Percentiles rank a stretch among this genome's conserved stretches.
Evolutionary conservation across 2,888 invertebrate genomes (phyloP).

Genomic region (Aspidiotus destructor): DNA sequence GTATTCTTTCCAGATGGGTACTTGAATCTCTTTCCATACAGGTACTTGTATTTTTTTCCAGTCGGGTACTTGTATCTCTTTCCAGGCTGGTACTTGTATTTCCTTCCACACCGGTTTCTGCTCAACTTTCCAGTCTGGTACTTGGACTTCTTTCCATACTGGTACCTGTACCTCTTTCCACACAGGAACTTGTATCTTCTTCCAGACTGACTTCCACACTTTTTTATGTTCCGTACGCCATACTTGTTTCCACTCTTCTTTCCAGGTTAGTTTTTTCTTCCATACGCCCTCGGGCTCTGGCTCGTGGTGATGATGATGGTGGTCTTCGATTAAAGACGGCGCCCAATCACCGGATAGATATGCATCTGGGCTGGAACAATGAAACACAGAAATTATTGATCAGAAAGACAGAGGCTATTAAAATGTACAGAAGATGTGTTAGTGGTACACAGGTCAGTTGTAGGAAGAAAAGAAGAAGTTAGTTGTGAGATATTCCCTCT

Average conservation of each 20-base stretch:
- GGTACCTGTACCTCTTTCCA: conserved; percentile 48
- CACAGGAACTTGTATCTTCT: conserved; percentile 55
- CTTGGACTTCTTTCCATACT: conserved; percentile 67
- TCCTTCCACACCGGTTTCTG: conserved; percentile 63
- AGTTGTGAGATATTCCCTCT: no score
- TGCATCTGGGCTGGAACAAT: conserved; percentile 32
- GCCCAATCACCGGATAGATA: conserved; percentile 24
- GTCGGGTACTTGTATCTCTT: conserved; percentile 58
- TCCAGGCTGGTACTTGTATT: conserved; percentile 59
- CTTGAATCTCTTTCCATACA: conserved; percentile 54
- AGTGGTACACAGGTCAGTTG: no score
- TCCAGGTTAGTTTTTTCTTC: conserved; percentile 76
- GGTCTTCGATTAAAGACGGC: conserved; percentile 18
- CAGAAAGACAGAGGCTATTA: background rate
- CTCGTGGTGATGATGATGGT: conserved; percentile 30
- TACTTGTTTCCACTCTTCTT: conserved; percentile 66
- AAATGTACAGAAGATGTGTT: background rate
- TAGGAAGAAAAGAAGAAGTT: no score
- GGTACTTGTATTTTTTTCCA: conserved; percentile 60
- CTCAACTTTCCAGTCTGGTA: conserved; percentile 68
- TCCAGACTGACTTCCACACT: conserved; percentile 63
- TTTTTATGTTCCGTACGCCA: conserved; percentile 60
- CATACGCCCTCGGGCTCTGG: conserved; percentile 35
- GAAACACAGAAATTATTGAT: background rate
- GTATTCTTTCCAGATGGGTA: conserved; percentile 56